Base-by-base conservation (phyloP, 2,888 invertebrate species). In the Antheraea yamamai region DNA sequence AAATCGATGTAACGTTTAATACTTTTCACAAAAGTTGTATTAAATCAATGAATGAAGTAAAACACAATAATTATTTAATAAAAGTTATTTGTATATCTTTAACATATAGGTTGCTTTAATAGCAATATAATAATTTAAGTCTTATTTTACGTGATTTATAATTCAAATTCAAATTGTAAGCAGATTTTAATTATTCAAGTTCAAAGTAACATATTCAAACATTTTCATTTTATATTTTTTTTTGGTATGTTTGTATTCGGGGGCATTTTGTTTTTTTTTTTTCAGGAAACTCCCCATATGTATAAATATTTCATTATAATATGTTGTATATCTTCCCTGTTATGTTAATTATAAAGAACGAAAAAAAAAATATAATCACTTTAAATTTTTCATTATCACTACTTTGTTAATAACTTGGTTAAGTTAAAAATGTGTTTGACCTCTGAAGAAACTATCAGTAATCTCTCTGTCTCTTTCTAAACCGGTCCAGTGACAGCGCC, bases 401-500 rank as follows among this genome's bases (percentile, higher is more conserved):
- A 30, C 4, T 66, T 12, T 16, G 30, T n/a, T 39, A 23, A 30
- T 70, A 70, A 20, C 20, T 4, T 39, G n/a, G 0, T 26, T 58
- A 23, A 39, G 8, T 70, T 73, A 35, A 74, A 74, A 73, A 73
- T 76, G 72, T 76, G 47, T 58, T 4, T 64, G 55, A 39, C 51
- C 55, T 39, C 72, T 74, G 72, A 64, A 16, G 10, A 61, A 35
- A 70, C 55, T 79, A 84, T 79, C 74, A 68, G 77, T 80, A 79
- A 76, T 84, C 78, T 47, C 76, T 81, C 82, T 77, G 18, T 92
- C 92, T 88, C 91, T 87, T 83, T 93, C 89, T 87, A 84, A 83
- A 80, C 83, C 78, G 78, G 80, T 82, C 79, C 72, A 75, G 74
- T 39, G 77, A 77, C 81, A 84, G 91, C 92, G 92, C 86, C 82